Conservation (phyloP, 2,113 vertebrate species). For the Prinia subflava region DNA sequence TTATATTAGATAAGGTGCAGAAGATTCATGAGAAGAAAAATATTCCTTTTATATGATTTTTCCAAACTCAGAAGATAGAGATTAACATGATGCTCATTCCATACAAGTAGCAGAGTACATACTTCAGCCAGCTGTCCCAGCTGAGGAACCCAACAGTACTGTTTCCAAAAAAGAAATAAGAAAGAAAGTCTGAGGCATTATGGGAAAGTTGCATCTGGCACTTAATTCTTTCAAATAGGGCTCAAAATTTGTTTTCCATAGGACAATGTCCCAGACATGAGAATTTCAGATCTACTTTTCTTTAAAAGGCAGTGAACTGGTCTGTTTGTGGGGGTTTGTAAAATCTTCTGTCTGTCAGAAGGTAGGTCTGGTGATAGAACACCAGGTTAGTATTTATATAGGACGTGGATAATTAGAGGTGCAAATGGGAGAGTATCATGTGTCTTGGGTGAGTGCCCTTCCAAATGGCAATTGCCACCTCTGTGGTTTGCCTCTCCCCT, state of each 20-base stretch:
- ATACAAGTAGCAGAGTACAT: neutral
- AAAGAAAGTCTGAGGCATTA: neutral
- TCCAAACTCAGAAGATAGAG: neutral
- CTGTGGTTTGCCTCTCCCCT: neutral
- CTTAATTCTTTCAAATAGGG: neutral
- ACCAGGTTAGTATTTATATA: neutral
- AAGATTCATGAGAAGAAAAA: neutral
- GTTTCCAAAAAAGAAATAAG: neutral
- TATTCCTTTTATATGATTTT: neutral
- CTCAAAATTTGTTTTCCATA: neutral
- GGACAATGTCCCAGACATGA: neutral
- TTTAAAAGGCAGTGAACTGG: neutral
- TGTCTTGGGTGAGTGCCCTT: neutral
- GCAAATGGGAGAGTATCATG: neutral
- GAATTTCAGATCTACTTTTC: neutral
- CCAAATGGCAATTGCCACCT: neutral
- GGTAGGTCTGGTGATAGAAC: neutral
- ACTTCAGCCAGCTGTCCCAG: neutral
- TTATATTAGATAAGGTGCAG: neutral
- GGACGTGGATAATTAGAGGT: neutral
- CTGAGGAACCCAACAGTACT: neutral
- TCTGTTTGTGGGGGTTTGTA: neutral
- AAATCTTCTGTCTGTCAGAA: neutral
- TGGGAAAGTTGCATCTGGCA: neutral
- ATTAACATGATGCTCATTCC: neutral